phyloP scores from a whole-genome alignment of 2,888 invertebrate genomes.

The Muscina levida region DNA sequence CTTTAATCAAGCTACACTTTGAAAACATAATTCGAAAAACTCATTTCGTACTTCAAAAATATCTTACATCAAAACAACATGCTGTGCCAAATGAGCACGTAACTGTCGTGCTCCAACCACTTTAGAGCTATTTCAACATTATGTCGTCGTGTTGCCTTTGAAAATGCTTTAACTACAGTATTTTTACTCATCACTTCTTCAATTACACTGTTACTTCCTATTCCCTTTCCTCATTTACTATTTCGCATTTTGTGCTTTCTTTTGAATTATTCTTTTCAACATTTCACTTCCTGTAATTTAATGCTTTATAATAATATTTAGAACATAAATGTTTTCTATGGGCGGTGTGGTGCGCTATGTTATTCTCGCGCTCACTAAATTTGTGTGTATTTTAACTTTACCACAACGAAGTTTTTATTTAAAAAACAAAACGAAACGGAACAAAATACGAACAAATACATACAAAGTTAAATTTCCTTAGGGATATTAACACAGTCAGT shows the following conservation, averaged over 20 bases:
- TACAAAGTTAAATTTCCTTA: constrained; percentile 56
- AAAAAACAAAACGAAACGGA: constrained; percentile 35
- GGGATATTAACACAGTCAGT: constrained; percentile 42
- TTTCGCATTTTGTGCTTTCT: background rate
- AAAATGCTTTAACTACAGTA: too few species aligned
- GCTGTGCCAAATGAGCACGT: too few species aligned
- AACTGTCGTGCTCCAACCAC: too few species aligned
- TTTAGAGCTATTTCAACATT: too few species aligned
- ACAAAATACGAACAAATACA: background rate
- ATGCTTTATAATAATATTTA: constrained; percentile 56
- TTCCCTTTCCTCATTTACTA: background rate
- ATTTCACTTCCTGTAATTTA: constrained; percentile 54
- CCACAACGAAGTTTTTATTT: constrained; percentile 49
- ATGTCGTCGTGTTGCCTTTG: too few species aligned
- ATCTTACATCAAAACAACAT: too few species aligned
- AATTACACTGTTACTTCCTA: background rate
- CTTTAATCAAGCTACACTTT: too few species aligned
- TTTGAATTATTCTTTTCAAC: constrained; percentile 28
- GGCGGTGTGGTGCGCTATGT: constrained; percentile 8
- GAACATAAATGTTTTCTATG: constrained; percentile 33
- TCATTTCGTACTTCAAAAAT: too few species aligned
- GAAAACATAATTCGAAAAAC: too few species aligned
- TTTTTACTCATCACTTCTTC: too few species aligned
- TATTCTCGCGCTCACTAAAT: background rate
- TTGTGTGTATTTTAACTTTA: constrained; percentile 39